A percentile compares a stretch with the other conserved stretches of the same genome.
Evolutionary conservation across 2,113 vertebrate species (phyloP).

Genomic region (Ctenodactylus gundi): DNA sequence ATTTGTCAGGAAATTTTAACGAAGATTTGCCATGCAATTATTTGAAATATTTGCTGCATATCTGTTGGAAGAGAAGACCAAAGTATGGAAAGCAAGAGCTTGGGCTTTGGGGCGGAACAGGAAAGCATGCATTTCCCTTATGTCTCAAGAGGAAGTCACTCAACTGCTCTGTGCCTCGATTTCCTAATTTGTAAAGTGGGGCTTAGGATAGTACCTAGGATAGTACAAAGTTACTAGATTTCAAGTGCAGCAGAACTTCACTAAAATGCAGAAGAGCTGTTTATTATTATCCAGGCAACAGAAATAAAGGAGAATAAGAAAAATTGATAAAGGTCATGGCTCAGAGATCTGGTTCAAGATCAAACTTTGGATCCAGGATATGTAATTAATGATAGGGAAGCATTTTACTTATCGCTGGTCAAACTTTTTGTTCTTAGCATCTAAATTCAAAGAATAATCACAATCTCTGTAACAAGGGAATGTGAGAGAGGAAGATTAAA

Average conservation of each 20-base stretch:
- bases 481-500: neutral
- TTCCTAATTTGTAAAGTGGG: neutral
- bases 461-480: neutral
- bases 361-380: neutral
- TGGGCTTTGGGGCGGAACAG: neutral
- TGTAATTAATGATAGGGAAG: neutral
- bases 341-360: neutral
- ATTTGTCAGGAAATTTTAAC: neutral
- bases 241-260: neutral
- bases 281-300: neutral
- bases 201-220: neutral
- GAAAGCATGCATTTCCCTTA: neutral
- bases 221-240: neutral
- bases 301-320: constrained; percentile 25
- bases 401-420: neutral
- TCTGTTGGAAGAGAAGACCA: neutral
- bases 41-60: neutral
- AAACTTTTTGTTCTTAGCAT: constrained; percentile 3
- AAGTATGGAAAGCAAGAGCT: neutral
- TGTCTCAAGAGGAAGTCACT: neutral
- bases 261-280: neutral
- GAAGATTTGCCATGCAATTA: neutral
- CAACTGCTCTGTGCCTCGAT: neutral
- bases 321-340: neutral
- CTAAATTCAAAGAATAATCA: neutral